These are phyloP conservation scores for Oedothorax gibbosus DNA, from an alignment of 1,140 invertebrate genomes.

Conservation along the genomic window DNA sequence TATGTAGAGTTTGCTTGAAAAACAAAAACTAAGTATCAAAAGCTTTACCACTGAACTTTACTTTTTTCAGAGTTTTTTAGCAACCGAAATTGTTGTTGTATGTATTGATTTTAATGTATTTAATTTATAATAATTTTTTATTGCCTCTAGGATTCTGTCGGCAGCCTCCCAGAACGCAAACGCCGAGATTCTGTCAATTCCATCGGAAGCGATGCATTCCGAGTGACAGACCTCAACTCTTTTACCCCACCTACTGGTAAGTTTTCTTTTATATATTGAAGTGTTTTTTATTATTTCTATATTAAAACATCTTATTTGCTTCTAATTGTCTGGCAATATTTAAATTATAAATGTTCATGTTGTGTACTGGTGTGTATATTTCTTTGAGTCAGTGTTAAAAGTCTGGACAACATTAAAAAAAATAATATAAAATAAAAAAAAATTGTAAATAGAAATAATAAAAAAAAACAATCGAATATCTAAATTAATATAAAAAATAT, in stretches of 20 bases:
- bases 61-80: no score
- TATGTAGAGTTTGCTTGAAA: no score
- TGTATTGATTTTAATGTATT: background rate
- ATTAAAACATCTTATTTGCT: no score
- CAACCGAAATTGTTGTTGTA: background rate
- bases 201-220: conserved; percentile 47
- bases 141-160: conserved; percentile 9
- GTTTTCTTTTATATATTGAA: background rate
- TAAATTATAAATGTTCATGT: background rate
- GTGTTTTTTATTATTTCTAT: background rate
- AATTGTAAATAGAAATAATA: no score
- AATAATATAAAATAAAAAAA: no score
- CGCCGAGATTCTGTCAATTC: conserved; percentile 38
- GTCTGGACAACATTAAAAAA: no score
- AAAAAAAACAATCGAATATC: no score
- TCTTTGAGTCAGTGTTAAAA: no score
- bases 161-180: conserved; percentile 1
- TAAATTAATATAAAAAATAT: no score
- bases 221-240: conserved; percentile 79
- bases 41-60: no score
- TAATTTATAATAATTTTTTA: conserved; percentile 7
- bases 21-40: no score
- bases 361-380: no score
- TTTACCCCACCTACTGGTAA: conserved; percentile 85
- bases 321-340: background rate